Evolutionary conservation across 2,797 vertebrate species (phyloP).

Genomic region (Gambelia wislizenii): DNA sequence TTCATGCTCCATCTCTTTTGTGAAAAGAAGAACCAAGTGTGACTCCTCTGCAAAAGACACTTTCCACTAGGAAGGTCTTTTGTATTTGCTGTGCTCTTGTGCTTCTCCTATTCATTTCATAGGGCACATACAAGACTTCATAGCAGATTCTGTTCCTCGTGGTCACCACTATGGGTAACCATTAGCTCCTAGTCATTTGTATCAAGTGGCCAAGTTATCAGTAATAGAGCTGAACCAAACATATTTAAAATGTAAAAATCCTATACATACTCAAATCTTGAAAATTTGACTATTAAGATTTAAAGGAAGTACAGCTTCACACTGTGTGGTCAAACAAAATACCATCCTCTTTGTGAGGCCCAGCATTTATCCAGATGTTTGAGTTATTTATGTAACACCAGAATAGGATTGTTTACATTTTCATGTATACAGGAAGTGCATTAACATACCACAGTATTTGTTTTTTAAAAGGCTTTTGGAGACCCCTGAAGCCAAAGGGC

Average conservation of each 20-base stretch:
- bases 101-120: not conserved
- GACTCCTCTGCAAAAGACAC: not conserved
- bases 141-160: not conserved
- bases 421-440: not conserved
- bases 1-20: not conserved
- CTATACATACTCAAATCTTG: not conserved
- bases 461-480: not conserved
- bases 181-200: not conserved
- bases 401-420: not conserved
- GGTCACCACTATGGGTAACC: not conserved
- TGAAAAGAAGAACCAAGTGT: not conserved
- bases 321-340: not conserved
- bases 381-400: not conserved
- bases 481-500: not conserved
- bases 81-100: not conserved
- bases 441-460: not conserved
- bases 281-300: not conserved
- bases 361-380: not conserved
- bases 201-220: not conserved
- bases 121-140: not conserved
- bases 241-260: not conserved
- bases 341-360: not conserved
- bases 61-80: not conserved
- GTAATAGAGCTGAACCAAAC: not conserved
- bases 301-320: rapidly evolving